Evolutionary conservation across 2,888 invertebrate genomes (phyloP).

Genomic region (Tenthredo mesomela): DNA sequence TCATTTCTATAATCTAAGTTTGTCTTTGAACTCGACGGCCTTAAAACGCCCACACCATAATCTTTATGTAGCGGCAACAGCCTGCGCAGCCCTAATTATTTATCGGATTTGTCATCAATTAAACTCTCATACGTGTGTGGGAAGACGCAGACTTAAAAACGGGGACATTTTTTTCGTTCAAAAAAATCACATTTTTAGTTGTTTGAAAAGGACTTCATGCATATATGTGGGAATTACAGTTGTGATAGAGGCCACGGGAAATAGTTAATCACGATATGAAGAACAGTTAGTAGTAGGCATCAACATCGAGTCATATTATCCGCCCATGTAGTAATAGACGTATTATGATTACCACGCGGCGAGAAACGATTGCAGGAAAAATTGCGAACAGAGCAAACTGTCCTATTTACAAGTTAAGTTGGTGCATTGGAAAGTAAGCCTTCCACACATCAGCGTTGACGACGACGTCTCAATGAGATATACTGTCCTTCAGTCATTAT

Average conservation of each 20-base stretch:
- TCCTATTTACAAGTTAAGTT: slow-evolving; percentile 48
- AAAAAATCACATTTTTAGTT: not conserved
- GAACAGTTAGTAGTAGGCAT: not conserved
- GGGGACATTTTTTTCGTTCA: not conserved
- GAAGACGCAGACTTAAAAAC: not conserved
- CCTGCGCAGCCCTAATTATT: slow-evolving; percentile 13
- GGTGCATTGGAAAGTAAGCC: slow-evolving; percentile 35
- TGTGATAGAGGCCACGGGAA: not conserved
- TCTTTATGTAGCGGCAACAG: not conserved
- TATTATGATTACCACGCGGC: not conserved
- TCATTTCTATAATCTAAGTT: slow-evolving; percentile 6
- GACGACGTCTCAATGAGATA: slow-evolving; percentile 5
- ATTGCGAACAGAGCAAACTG: slow-evolving; percentile 33
- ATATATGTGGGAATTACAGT: not conserved
- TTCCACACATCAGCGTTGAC: slow-evolving; percentile 9
- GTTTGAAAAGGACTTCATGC: not conserved
- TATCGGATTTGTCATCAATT: slow-evolving; percentile 26
- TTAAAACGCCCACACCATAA: slow-evolving; percentile 33
- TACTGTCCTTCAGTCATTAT: slow-evolving; percentile 15
- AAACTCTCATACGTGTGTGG: slow-evolving; percentile 16
- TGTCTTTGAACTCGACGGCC: slow-evolving; percentile 43
- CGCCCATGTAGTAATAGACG: not conserved
- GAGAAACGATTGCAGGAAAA: slow-evolving; percentile 1
- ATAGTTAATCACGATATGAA: slow-evolving; percentile 16
- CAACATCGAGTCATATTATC: not conserved